Evolutionary conservation across 2,797 vertebrate species (phyloP).

Genomic region (Pagetopsis macropterus): DNA sequence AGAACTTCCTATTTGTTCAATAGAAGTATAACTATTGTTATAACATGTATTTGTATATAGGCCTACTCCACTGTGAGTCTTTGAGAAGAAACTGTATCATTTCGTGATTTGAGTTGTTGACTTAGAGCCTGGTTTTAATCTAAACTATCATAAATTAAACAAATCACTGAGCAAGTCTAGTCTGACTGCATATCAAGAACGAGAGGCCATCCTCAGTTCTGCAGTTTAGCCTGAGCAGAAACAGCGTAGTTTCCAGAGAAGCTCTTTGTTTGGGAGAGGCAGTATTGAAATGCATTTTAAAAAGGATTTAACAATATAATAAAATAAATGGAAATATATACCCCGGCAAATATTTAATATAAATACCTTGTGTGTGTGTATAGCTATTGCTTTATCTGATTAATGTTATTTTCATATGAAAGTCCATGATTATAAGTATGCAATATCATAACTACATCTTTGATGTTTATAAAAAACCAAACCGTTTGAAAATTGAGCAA

Average conservation of each 20-base stretch:
- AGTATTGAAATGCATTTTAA: not conserved
- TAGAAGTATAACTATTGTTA: too few species aligned
- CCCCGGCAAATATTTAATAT: too few species aligned
- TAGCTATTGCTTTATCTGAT: too few species aligned
- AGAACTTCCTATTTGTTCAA: not conserved
- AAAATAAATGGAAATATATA: too few species aligned
- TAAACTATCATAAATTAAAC: not conserved
- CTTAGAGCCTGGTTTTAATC: not conserved
- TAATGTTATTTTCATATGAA: too few species aligned
- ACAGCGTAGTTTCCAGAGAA: not conserved
- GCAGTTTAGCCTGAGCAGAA: not conserved
- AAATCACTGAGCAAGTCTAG: not conserved
- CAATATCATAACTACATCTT: too few species aligned
- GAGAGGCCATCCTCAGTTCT: too few species aligned
- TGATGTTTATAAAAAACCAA: too few species aligned
- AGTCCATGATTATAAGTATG: too few species aligned
- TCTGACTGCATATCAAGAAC: not conserved
- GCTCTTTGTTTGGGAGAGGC: not conserved
- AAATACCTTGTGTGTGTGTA: too few species aligned
- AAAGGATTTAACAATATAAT: too few species aligned
- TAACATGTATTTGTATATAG: not conserved
- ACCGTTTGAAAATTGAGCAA: too few species aligned
- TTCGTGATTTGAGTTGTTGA: not conserved
- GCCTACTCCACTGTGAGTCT: not conserved
- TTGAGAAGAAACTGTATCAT: not conserved